A percentile compares a stretch with the other conserved stretches of the same genome.
These are phyloP conservation scores for Acanthurus lineatus DNA, from an alignment of 2,797 vertebrate species.

Conservation along the genomic window DNA sequence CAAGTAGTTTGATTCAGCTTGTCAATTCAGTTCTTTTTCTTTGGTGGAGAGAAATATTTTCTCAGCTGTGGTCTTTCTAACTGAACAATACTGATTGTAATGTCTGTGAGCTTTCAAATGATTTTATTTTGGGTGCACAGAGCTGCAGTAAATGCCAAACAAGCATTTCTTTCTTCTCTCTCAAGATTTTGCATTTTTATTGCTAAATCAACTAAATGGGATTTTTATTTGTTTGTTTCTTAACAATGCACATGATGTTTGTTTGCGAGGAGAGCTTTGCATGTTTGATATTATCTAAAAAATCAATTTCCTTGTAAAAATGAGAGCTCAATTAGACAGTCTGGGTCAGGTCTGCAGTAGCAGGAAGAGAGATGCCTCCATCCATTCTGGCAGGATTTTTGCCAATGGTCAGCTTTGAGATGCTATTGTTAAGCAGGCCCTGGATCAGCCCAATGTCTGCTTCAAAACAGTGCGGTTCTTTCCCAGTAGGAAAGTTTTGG, in stretches of 20 bases:
- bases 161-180: slow-evolving; percentile 17
- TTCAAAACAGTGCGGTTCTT: neutral
- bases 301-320: neutral
- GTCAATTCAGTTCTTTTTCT: slow-evolving; percentile 30
- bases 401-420: neutral
- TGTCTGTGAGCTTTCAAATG: slow-evolving; percentile 30
- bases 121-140: slow-evolving; percentile 19
- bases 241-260: neutral
- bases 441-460: neutral
- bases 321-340: slow-evolving; percentile 9
- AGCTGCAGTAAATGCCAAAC: slow-evolving; percentile 37
- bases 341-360: slow-evolving; percentile 4
- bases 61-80: slow-evolving; percentile 32
- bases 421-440: neutral
- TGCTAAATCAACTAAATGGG: slow-evolving; percentile 27
- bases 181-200: slow-evolving; percentile 36
- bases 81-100: slow-evolving; percentile 38
- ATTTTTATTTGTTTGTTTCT: slow-evolving; percentile 21
- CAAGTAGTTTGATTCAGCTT: slow-evolving; percentile 50
- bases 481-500: no score
- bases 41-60: slow-evolving; percentile 35
- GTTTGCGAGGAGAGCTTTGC: neutral
- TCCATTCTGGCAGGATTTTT: neutral
- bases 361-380: neutral
- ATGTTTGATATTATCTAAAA: neutral